Evolutionary conservation across 2,113 vertebrate genomes (phyloP), one percentile per base, ranked within the genome.

Genomic region (Hyperoodon ampullatus): DNA sequence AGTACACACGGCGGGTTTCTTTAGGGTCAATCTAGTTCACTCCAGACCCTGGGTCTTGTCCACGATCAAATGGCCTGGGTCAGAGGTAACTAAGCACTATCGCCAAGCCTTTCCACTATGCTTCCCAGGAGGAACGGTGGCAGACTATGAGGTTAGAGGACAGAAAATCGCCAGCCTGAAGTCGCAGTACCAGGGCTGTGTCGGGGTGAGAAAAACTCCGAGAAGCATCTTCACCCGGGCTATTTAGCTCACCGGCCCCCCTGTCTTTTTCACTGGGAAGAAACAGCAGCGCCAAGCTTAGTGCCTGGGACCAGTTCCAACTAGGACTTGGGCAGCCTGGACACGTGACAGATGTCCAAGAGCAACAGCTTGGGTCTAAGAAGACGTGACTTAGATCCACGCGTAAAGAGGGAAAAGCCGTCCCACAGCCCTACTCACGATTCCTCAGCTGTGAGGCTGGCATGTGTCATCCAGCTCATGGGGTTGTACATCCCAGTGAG

Each of bases 401-500:
- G 21, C 1, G 10, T 0, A 15, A 24, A n/a, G 1, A 30, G 6
- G 15, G 50, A 55, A 2, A 35, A n/a, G 6, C 2, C 19, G 8
- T 1, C 26, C 16, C 0, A 0, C 6, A 1, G 4, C 81, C 28
- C 18, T 3, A 86, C 6, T 10, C 8, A 2, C 0, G 0, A 35
- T 7, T 47, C 58, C 35, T 60, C 84, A 12, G 23, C 55, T 19
- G 2, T 0, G 2, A 75, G 68, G 42, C 63, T 65, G 26, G 10
- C 26, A 2, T 4, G 15, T 2, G 8, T 12, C 9, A 55, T 42
- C 39, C 15, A n/a, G 83, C 6, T 21, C 1, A 11, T 0, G n/a
- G 21, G 50, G n/a, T 1, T 33, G 1, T 2, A 55, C 3, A 9
- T 28, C 9, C 66, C 42, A 24, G 30, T 1, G 14, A 83, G 15